A percentile compares a stretch with the other conserved stretches of the same genome.
phyloP scores from a whole-genome alignment of 2,797 vertebrate species.

The Cossypha caffra region DNA sequence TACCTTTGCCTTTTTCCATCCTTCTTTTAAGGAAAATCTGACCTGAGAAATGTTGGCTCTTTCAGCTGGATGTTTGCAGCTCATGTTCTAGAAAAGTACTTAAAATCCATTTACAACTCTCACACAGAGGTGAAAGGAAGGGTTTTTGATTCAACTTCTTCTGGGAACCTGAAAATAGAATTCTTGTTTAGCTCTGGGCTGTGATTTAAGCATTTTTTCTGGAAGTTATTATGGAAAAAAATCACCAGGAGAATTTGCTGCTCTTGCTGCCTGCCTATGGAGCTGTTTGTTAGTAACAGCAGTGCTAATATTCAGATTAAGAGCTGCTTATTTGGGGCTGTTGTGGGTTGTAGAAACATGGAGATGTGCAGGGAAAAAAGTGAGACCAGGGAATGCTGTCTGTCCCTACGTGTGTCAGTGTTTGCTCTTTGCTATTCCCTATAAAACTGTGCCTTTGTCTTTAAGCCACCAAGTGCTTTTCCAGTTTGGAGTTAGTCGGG shows the following conservation, averaged over 20 bases:
- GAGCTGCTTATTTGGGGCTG: background rate
- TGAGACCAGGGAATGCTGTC: too few relatives aligned
- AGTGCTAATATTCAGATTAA: background rate
- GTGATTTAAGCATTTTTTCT: slow-evolving; percentile 5
- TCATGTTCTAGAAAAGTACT: background rate
- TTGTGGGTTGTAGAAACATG: background rate
- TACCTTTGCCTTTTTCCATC: background rate
- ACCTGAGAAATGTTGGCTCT: background rate
- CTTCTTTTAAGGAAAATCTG: background rate
- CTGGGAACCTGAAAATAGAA: slow-evolving; percentile 8
- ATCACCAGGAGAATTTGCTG: background rate
- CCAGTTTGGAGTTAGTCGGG: background rate
- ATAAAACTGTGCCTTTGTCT: background rate
- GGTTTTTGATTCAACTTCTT: slow-evolving; percentile 10
- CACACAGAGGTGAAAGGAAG: background rate
- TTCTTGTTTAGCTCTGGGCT: background rate
- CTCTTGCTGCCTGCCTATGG: background rate
- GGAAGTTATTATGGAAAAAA: slow-evolving; percentile 17
- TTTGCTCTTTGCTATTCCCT: background rate
- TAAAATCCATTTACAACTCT: background rate
- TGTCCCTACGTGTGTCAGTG: accelerated
- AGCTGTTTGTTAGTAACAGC: background rate
- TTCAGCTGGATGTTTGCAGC: background rate
- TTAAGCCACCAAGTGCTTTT: background rate
- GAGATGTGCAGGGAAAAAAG: background rate